A percentile compares a stretch with the other conserved stretches of the same genome.
Evolutionary conservation across 2,888 invertebrate species (phyloP).

Genomic region (Arctia plantaginis): DNA sequence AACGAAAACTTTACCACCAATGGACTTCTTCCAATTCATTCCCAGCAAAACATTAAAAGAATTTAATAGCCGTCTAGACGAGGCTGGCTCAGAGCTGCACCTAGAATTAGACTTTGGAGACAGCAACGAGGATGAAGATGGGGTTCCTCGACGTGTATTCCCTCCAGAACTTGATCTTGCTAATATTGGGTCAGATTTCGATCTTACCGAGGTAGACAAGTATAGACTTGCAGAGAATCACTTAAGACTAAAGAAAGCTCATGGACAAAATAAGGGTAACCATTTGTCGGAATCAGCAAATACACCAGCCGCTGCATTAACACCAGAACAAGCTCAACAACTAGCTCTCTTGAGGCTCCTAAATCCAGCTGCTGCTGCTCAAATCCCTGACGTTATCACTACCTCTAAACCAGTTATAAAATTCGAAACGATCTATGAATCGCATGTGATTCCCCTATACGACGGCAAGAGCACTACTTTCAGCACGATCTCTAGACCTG

Average conservation of each 20-base stretch:
- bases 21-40: constrained; percentile 94
- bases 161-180: constrained; percentile 90
- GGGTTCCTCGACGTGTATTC: constrained; percentile 82
- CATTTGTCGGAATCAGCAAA: constrained; percentile 84
- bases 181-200: constrained; percentile 90
- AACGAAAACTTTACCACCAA: constrained; percentile 95
- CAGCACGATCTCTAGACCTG: constrained; percentile 92
- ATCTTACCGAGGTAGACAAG: constrained; percentile 90
- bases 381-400: constrained; percentile 90
- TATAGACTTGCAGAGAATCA: constrained; percentile 84
- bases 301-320: constrained; percentile 83
- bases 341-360: constrained; percentile 90
- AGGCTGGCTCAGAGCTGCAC: constrained; percentile 95
- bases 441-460: constrained; percentile 92
- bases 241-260: constrained; percentile 81
- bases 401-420: constrained; percentile 92
- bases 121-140: constrained; percentile 89
- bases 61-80: constrained; percentile 94
- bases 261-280: constrained; percentile 79
- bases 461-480: constrained; percentile 91
- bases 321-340: constrained; percentile 91
- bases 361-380: constrained; percentile 89
- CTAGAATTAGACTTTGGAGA: constrained; percentile 95
- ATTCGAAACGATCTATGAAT: constrained; percentile 93
- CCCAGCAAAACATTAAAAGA: constrained; percentile 95